Percentiles rank a stretch among this genome's conserved stretches.
Evolutionary conservation across 2,113 vertebrate genomes (phyloP).

Genomic region (Manacus vitellinus): DNA sequence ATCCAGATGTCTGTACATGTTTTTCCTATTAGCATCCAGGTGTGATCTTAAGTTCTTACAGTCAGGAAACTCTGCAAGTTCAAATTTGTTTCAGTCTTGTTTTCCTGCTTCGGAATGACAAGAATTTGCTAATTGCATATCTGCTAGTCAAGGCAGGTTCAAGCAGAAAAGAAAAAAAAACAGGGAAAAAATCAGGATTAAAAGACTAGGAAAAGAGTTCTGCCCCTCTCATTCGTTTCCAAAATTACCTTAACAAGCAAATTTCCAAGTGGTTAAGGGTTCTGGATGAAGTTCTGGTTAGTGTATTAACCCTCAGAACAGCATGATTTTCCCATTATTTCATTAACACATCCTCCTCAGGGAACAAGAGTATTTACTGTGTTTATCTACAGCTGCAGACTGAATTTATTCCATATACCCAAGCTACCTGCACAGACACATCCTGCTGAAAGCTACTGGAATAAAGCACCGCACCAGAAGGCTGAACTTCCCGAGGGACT

Average conservation of each 20-base stretch:
- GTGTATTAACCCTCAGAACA: not conserved
- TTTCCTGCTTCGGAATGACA: conserved; percentile 50
- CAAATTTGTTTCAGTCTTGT: conserved; percentile 49
- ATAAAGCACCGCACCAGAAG: not conserved
- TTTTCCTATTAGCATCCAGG: conserved; percentile 38
- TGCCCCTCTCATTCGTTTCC: not conserved
- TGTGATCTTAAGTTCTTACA: conserved; percentile 32
- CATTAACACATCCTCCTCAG: not conserved
- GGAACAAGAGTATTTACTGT: not conserved
- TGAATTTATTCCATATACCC: not conserved
- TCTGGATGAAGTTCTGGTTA: not conserved
- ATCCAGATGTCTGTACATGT: conserved; percentile 44
- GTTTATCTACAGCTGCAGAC: not conserved
- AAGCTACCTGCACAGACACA: conserved; percentile 11
- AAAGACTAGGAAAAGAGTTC: not conserved
- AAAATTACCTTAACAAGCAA: not conserved
- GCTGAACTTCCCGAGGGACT: not conserved
- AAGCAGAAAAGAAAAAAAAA: not conserved
- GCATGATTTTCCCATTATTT: not conserved
- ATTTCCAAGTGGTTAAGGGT: not conserved
- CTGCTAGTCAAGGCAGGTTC: conserved; percentile 63
- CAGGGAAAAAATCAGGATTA: not conserved
- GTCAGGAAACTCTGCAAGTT: conserved; percentile 58
- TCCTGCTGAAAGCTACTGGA: not conserved
- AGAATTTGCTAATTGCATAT: conserved; percentile 49